Evolutionary conservation across 2,113 vertebrate species (phyloP), one percentile per base, ranked within the genome.

Genomic region (Nothoprocta perdicaria): DNA sequence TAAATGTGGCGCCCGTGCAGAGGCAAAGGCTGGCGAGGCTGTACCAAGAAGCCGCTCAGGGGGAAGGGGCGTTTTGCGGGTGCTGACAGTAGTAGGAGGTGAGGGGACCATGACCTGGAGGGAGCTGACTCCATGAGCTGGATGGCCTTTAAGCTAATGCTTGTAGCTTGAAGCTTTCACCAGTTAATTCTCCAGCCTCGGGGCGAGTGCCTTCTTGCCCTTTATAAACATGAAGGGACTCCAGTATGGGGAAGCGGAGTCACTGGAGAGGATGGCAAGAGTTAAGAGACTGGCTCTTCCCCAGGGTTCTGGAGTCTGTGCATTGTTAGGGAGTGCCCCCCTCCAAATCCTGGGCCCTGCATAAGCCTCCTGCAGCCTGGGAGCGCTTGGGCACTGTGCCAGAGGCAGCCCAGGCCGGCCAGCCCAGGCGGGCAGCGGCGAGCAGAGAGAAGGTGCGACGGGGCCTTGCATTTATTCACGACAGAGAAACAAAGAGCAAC

Each of bases 401-500:
- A 7, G 74, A 58, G 23, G 4, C 71, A 91, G 89, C 78, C 77
- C 60, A 43, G 50, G 19, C 33, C 71, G 57, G 58, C 50, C 60
- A 48, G 55, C 80, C 80, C 81, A 73, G 90, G 23, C 1, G 0
- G 88, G 90, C 88, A 89, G 85, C 0, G 90, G 78, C 87, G 84
- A 94, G 86, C 91, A 93, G 92, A 94, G 53, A 94, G 85, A 94
- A 95, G 91, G 82, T 92, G 73, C 86, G 63, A 82, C 69, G 95
- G 94, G 95, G 92, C 89, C 91, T 95, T 93, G 91, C 53, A 19
- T 95, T 94, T 95, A 97, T 94, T 95, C 96, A 97, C 96, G 89
- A 96, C 96, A 96, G 79, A 95, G 95, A 94, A 97, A 97, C 96
- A 94, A 94, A 93, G 93, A 95, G 94, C 96, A 97, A 96, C 96